Conservation (phyloP, 2,113 vertebrate genomes). For the Myotis lucifugus region DNA sequence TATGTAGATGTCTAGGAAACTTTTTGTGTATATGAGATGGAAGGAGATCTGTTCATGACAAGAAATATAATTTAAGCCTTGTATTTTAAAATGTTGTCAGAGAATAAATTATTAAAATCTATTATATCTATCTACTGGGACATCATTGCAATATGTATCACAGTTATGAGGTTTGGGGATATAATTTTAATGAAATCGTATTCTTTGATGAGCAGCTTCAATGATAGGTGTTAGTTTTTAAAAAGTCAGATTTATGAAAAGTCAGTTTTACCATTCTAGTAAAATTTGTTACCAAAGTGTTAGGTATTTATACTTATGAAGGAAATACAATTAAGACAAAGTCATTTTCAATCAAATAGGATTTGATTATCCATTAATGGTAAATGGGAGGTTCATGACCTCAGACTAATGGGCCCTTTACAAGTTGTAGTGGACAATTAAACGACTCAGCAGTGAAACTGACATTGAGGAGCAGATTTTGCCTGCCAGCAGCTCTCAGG, state of each 20-base stretch:
- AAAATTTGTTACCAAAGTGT: constrained; percentile 40
- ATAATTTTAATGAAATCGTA: constrained; percentile 37
- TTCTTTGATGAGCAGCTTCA: not conserved
- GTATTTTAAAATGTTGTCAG: not conserved
- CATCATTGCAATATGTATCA: not conserved
- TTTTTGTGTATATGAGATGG: not conserved
- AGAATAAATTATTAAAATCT: constrained; percentile 24
- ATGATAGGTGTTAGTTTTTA: constrained; percentile 3
- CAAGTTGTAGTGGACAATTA: constrained; percentile 87
- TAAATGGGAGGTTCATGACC: constrained; percentile 84
- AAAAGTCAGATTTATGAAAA: not conserved
- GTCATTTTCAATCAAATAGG: constrained; percentile 64
- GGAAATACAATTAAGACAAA: constrained; percentile 60
- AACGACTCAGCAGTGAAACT: constrained; percentile 83
- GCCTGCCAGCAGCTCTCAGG: constrained; percentile 88
- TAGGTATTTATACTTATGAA: constrained; percentile 57
- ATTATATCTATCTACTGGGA: not conserved
- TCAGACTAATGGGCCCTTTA: constrained; percentile 86
- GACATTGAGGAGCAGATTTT: constrained; percentile 88
- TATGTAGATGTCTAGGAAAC: not conserved
- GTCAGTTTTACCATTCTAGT: not conserved
- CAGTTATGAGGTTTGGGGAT: not conserved
- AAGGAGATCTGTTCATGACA: not conserved
- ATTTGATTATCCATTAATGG: constrained; percentile 73
- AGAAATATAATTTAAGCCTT: not conserved